A percentile compares a stretch with the other conserved stretches of the same genome.
These are phyloP conservation scores for Drosophila varians DNA, from an alignment of 1,140 invertebrate species.

Conservation along the genomic window DNA sequence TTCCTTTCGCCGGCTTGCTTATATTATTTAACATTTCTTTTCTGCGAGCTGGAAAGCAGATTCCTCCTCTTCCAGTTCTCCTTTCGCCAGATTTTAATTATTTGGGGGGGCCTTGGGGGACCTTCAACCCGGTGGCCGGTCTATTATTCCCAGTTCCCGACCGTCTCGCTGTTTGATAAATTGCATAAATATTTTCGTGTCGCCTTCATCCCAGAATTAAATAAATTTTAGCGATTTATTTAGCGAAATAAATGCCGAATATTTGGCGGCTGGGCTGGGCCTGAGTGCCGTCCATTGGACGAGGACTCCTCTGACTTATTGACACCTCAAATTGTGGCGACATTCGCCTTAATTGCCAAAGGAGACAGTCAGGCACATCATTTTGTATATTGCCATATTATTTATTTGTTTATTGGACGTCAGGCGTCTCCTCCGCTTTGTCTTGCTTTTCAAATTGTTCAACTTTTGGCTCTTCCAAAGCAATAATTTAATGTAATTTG, in stretches of 20 bases:
- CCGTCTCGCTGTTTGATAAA: constrained; percentile 30
- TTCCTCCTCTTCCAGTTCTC: constrained; percentile 7
- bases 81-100: constrained; percentile 48
- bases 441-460: constrained; percentile 22
- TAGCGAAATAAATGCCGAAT: constrained; percentile 48
- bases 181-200: constrained; percentile 23
- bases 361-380: constrained; percentile 24
- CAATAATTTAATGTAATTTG: constrained; percentile 30
- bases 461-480: constrained; percentile 12
- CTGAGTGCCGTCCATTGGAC: constrained; percentile 37
- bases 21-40: constrained; percentile 37
- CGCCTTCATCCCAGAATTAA: neutral
- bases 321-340: constrained; percentile 48
- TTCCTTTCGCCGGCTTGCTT: constrained; percentile 57
- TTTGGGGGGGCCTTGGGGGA: constrained; percentile 27
- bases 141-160: neutral
- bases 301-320: constrained; percentile 55
- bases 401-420: constrained; percentile 22
- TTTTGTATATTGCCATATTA: neutral
- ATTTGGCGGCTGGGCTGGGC: constrained; percentile 15
- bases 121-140: constrained; percentile 15
- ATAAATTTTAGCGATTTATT: constrained; percentile 63
- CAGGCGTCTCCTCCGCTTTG: neutral
- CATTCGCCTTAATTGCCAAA: constrained; percentile 53
- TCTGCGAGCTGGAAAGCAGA: constrained; percentile 6